Percentiles rank a stretch among this genome's conserved stretches.
Evolutionary conservation across 2,797 vertebrate species (phyloP).

Genomic region (Chelon labrosus): DNA sequence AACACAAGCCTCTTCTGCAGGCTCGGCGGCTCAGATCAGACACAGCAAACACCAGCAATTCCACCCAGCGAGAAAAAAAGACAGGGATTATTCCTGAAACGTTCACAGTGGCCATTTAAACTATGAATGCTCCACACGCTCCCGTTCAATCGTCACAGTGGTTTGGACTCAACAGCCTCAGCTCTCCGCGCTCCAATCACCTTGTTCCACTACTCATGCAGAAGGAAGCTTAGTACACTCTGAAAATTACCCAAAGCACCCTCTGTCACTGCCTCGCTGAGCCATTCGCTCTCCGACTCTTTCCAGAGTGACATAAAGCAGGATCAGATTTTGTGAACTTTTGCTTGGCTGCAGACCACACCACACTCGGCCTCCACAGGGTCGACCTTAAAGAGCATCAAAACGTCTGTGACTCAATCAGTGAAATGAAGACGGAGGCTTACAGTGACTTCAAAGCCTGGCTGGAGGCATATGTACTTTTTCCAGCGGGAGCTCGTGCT

Average conservation of each 20-base stretch:
- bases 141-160: constrained; percentile 50
- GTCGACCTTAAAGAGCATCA: constrained; percentile 49
- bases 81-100: constrained; percentile 26
- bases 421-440: constrained; percentile 35
- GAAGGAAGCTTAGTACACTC: constrained; percentile 27
- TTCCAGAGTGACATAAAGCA: constrained; percentile 26
- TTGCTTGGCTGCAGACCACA: constrained; percentile 50
- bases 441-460: constrained; percentile 27
- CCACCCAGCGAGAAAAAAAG: constrained; percentile 11
- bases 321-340: constrained; percentile 50
- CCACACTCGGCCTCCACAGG: constrained; percentile 19
- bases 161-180: constrained; percentile 40
- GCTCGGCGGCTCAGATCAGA: constrained; percentile 24
- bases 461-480: constrained; percentile 45
- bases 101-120: constrained; percentile 7
- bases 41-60: constrained; percentile 22
- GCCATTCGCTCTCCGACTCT: neutral
- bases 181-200: constrained; percentile 54
- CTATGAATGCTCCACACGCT: neutral
- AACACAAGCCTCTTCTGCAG: constrained; percentile 1
- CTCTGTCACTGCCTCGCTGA: constrained; percentile 16
- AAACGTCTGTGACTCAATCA: constrained; percentile 35
- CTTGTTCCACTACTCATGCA: constrained; percentile 39
- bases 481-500: constrained; percentile 51
- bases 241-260: constrained; percentile 29